These are phyloP conservation scores for Drosophila subpulchrella DNA, from an alignment of 1,140 invertebrate species.

Conservation along the genomic window DNA sequence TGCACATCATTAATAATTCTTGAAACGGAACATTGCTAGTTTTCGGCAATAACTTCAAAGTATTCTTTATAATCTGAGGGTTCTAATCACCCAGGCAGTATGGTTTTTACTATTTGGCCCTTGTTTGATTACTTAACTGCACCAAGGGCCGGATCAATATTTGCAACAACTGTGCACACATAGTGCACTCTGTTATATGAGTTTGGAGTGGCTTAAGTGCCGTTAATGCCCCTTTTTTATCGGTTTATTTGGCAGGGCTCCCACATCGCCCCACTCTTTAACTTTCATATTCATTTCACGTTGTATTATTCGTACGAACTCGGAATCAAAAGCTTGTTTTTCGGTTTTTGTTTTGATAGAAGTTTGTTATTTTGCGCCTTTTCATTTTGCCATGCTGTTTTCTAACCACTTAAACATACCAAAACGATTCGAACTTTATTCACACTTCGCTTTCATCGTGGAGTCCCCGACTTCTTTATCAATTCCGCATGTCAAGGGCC, in stretches of 20 bases:
- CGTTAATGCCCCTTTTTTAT: constrained; percentile 35
- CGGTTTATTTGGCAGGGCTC: constrained; percentile 19
- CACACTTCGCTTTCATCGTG: constrained; percentile 32
- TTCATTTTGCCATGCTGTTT: constrained; percentile 14
- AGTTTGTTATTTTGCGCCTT: constrained; percentile 41
- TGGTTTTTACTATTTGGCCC: constrained; percentile 1
- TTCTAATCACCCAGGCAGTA: neutral
- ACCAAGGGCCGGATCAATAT: constrained; percentile 27
- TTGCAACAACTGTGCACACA: constrained; percentile 42
- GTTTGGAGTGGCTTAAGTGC: constrained; percentile 20
- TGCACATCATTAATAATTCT: too few species aligned
- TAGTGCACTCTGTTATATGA: constrained; percentile 21
- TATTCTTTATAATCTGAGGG: neutral
- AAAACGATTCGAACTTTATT: constrained; percentile 14
- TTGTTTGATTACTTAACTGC: constrained; percentile 27
- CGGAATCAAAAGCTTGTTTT: constrained; percentile 37
- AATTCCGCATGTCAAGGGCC: constrained; percentile 41
- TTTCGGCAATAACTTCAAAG: too few species aligned
- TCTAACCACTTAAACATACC: constrained; percentile 22
- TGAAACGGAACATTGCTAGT: too few species aligned
- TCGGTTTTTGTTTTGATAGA: constrained; percentile 65
- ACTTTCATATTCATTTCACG: constrained; percentile 33
- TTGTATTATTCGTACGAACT: constrained; percentile 16
- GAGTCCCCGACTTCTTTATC: constrained; percentile 23
- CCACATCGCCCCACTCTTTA: constrained; percentile 1